Evolutionary conservation across 2,888 invertebrate genomes (phyloP), one percentile per base, ranked within the genome.

Genomic region (Toxonevra muliebris): DNA sequence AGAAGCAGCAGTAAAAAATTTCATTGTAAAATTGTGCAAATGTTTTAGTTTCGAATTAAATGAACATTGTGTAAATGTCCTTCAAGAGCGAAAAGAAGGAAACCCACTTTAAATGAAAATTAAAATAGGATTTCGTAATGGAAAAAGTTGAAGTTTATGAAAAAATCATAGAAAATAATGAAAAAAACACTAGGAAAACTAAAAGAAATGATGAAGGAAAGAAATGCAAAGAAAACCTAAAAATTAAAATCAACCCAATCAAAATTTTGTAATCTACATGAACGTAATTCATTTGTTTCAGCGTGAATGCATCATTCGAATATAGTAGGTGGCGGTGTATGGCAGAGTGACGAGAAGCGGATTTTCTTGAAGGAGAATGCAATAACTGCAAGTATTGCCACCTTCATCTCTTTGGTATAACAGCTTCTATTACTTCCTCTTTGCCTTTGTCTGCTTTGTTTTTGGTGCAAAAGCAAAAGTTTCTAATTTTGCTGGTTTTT

Each of bases 71-170:
- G 68, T 54, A 68, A 55, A 58, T 60, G 59, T 20, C 59, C 59
- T 63, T 52, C 20, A 17, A 11, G 12, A 19, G 53, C 5, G 20
- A 11, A 48, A 4, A 48, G 48, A 42, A 52, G 59, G 52, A 52
- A 42, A 43, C 19, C 42, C 62, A 58, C 52, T 67, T 52, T 59
- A 58, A 58, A 62, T 67, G 50, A 62, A 67, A 67, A 67, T 67
- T 45, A 67, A 59, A 60, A 63, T 41, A 45, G 57, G 52, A 42
- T 64, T 54, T 43, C 50, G 54, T 63, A 64, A 63, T 63, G 63
- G 60, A 54, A 60, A 68, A 68, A 68, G 58, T 62, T 67, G 50
- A 55, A 65, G 40, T 17, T 17, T 42, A 65, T 41, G 8, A 48
- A 54, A 48, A 15, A 11, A 48, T 40, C 53, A 53, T 43, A 17